Percentiles rank a stretch among this genome's conserved stretches.
These are phyloP conservation scores for Passer domesticus DNA, from an alignment of 2,113 vertebrate species.

Conservation along the genomic window DNA sequence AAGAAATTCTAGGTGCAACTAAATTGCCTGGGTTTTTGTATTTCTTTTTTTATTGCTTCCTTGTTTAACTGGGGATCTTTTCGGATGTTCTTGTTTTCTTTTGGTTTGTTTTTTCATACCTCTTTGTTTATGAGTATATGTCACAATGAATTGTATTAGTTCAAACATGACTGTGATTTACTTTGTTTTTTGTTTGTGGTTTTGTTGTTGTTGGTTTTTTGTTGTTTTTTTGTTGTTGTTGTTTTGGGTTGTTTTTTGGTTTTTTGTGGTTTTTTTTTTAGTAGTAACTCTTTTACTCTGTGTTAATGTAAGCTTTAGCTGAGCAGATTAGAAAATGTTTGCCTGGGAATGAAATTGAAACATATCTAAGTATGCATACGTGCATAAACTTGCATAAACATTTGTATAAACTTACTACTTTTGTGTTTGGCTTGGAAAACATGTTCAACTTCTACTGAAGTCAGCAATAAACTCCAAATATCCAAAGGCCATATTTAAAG, in stretches of 20 bases:
- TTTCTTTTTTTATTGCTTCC: accelerated
- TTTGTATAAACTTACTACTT: not conserved
- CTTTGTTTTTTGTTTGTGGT: not conserved
- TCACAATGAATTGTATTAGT: not conserved
- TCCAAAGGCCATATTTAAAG: not conserved
- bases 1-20: not conserved
- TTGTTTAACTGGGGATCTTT: not conserved
- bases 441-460: not conserved
- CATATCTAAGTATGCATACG: not conserved
- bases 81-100: not conserved
- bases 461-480: not conserved
- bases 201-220: too few species aligned
- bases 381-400: not conserved
- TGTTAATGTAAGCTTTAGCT: not conserved
- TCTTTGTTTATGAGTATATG: accelerated
- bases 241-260: too few species aligned
- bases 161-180: not conserved
- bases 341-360: not conserved
- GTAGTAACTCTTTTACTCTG: not conserved
- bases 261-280: not conserved
- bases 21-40: accelerated
- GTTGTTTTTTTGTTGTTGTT: too few species aligned
- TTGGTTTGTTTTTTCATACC: not conserved
- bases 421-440: not conserved
- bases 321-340: not conserved